Percentiles rank a stretch among this genome's conserved stretches.
Evolutionary conservation across 1,140 invertebrate species (phyloP).

Genomic region (Heliconius melpomene): DNA sequence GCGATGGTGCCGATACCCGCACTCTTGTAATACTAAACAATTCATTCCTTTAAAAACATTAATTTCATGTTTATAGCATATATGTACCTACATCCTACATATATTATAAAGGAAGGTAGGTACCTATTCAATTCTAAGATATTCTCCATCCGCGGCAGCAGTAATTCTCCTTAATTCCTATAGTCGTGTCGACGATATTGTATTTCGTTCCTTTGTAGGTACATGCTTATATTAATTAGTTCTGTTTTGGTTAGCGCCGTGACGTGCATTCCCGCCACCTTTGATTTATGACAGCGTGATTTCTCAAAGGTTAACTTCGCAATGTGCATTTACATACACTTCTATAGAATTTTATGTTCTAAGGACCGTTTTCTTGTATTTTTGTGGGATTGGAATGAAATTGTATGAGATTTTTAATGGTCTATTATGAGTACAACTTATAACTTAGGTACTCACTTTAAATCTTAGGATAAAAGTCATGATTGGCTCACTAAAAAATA

Average conservation of each 20-base stretch:
- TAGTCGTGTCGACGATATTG: conserved; percentile 63
- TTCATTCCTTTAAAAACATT: too few species aligned
- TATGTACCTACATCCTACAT: too few species aligned
- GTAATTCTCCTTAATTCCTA: conserved; percentile 42
- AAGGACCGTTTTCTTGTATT: conserved; percentile 1
- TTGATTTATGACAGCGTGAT: conserved; percentile 54
- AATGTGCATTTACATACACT: not conserved
- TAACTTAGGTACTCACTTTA: too few species aligned
- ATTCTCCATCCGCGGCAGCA: conserved; percentile 24
- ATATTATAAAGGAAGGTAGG: too few species aligned
- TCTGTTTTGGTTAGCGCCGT: conserved; percentile 44
- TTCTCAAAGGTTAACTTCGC: conserved; percentile 47
- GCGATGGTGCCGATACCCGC: too few species aligned
- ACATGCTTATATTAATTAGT: conserved; percentile 62
- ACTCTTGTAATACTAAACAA: too few species aligned
- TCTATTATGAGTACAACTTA: too few species aligned
- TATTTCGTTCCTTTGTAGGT: conserved; percentile 60
- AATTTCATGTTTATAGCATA: too few species aligned
- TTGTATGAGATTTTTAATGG: not conserved
- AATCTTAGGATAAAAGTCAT: too few species aligned
- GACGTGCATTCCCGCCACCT: conserved; percentile 53
- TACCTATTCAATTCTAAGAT: conserved; percentile 1
- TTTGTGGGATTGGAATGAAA: not conserved
- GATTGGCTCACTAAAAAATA: too few species aligned
- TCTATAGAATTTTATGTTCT: not conserved